Conservation (phyloP, 2,888 invertebrate species). For the Odontocerum albicorne region DNA sequence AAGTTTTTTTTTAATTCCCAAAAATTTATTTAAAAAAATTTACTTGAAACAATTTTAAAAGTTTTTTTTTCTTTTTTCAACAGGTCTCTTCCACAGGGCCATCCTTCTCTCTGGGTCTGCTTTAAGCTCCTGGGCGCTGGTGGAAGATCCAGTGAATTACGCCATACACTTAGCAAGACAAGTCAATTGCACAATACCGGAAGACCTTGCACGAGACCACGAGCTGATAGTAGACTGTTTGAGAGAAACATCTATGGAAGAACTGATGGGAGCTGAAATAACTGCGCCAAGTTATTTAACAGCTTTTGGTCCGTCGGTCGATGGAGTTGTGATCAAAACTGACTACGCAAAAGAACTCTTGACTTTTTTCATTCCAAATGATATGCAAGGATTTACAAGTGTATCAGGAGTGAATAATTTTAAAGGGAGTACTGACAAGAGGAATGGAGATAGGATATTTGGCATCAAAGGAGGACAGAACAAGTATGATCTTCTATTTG, state of each 20-base stretch:
- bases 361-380: conserved; percentile 70
- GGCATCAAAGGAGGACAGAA: conserved; percentile 60
- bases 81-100: conserved; percentile 85
- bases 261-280: conserved; percentile 75
- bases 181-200: conserved; percentile 81
- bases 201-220: conserved; percentile 79
- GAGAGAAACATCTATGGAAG: conserved; percentile 72
- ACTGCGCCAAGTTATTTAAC: conserved; percentile 80
- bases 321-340: conserved; percentile 90
- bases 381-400: conserved; percentile 64
- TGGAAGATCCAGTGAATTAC: conserved; percentile 83
- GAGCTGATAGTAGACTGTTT: conserved; percentile 85
- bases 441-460: conserved; percentile 63
- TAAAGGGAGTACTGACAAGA: conserved; percentile 58
- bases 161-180: conserved; percentile 80
- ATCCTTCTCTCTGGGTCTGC: conserved; percentile 88
- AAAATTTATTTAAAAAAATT: background rate
- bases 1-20: no score
- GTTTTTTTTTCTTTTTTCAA: conserved; percentile 37
- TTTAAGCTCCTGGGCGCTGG: conserved; percentile 85
- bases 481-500: conserved; percentile 85
- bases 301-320: conserved; percentile 91
- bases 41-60: background rate
- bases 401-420: conserved; percentile 60
- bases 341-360: conserved; percentile 81